phyloP scores from a whole-genome alignment of 1,140 invertebrate genomes.

The Lepidurus couesii region DNA sequence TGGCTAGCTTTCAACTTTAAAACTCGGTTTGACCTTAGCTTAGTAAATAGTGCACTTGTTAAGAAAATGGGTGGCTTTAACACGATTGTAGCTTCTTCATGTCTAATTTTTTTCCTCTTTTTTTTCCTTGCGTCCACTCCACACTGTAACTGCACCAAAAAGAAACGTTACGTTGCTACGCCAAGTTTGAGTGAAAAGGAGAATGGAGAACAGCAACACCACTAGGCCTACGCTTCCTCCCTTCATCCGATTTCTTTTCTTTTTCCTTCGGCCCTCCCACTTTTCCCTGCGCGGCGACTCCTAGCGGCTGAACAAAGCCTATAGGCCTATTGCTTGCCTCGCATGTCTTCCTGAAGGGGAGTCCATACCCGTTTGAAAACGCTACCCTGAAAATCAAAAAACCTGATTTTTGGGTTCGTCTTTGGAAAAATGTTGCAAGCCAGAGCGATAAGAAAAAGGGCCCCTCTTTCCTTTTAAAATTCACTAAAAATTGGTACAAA shows the following conservation, averaged over 20 bases:
- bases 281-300: neutral
- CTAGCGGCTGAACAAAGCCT: neutral
- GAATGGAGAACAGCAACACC: conserved; percentile 1
- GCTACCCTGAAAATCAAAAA: neutral
- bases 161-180: conserved; percentile 19
- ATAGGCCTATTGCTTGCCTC: neutral
- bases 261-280: neutral
- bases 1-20: neutral
- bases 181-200: conserved; percentile 9
- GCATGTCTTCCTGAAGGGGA: neutral
- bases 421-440: neutral
- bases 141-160: conserved; percentile 10
- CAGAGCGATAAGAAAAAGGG: conserved; percentile 1
- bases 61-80: neutral
- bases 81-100: neutral
- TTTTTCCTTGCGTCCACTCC: neutral
- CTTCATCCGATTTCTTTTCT: neutral
- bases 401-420: neutral
- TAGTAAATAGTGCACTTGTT: neutral
- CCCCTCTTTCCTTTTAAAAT: neutral
- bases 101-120: neutral
- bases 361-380: neutral
- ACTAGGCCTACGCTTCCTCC: conserved; percentile 7
- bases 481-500: neutral
- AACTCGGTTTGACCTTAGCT: neutral